Evolutionary conservation across 2,888 invertebrate species (phyloP).

Genomic region (Leuctra nigra): DNA sequence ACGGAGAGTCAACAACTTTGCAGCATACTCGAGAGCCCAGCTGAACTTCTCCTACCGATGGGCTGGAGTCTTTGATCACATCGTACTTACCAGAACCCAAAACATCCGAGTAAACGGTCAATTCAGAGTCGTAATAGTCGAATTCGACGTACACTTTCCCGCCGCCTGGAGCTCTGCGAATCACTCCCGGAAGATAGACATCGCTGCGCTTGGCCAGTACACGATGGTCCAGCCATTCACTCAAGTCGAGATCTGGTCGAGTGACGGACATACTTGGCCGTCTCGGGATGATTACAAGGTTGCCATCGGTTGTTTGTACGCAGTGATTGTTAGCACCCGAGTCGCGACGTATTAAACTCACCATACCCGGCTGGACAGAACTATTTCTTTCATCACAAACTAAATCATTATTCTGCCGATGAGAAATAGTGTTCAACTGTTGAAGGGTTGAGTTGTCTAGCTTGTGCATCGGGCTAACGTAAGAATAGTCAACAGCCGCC

Average conservation of each 20-base stretch:
- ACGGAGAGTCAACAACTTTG: slow-evolving; percentile 50
- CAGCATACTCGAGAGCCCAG: slow-evolving; percentile 74
- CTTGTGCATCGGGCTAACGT: slow-evolving; percentile 31
- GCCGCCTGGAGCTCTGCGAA: slow-evolving; percentile 54
- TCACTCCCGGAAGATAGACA: slow-evolving; percentile 81
- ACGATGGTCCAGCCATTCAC: slow-evolving; percentile 90
- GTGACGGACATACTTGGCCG: background rate
- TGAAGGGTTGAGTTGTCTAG: slow-evolving; percentile 18
- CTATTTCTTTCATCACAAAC: slow-evolving; percentile 19
- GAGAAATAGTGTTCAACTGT: slow-evolving; percentile 15
- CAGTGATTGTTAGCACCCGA: slow-evolving; percentile 12
- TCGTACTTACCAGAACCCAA: slow-evolving; percentile 74
- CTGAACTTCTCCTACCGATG: slow-evolving; percentile 72
- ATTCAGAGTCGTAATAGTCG: slow-evolving; percentile 66
- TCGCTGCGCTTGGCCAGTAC: slow-evolving; percentile 81
- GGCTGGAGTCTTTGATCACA: slow-evolving; percentile 90
- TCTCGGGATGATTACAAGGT: background rate
- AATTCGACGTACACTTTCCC: slow-evolving; percentile 74
- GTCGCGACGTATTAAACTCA: slow-evolving; percentile 16
- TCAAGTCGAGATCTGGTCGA: slow-evolving; percentile 61
- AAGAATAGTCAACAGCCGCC: slow-evolving; percentile 53
- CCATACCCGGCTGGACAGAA: background rate
- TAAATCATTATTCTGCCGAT: slow-evolving; percentile 18
- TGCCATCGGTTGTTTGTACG: slow-evolving; percentile 34
- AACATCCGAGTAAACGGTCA: slow-evolving; percentile 53